Evolutionary conservation across 2,797 vertebrate genomes (phyloP), one percentile per base, ranked within the genome.

Genomic region (Siniperca undulata): DNA sequence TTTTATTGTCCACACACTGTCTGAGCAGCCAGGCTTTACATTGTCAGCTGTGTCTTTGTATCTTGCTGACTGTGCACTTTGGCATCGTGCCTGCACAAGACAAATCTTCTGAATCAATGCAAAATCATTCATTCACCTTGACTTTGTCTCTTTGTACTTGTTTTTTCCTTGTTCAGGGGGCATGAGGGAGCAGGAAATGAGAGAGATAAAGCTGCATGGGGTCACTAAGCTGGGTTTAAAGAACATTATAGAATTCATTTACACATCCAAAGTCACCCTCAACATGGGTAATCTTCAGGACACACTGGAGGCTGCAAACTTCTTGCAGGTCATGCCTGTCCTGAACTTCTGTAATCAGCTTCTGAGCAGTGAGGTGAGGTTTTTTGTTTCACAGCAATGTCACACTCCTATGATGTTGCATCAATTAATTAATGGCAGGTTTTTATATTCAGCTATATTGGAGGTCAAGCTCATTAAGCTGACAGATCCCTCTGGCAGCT

Each of bases 181-280:
- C 80, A 97, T 97, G 96, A 96, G 93, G 84, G 96, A 97, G 90
- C 95, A 95, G 89, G 94, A 96, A 69, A 95, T 96, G 93, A 91
- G 83, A 44, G 94, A 95, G 90, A 96, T 97, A 75, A 97, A 96
- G 91, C 94, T 97, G 68, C 96, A 96, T 34, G 96, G 96, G 6
- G 93, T 97, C 81, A 96, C 94, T 65, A 92, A 89, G 53, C 60
- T 82, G 2, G 96, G 96, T 19, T 90, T 97, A 70, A 96, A 94
- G 90, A 96, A 95, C 89, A 95, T 97, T 22, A 95, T 97, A 20
- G 95, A 96, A 52, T 97, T 97, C 91, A 96, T 96, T 86, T 97
- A 97, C 93, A 96, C 96, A 10, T 95, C 95, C 78, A 93, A 90
- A 71, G 90, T 97, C 74, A 90, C 42, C 76, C 94, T 97, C 1